Base-by-base conservation (phyloP, 92 coral and sea anemone genomes). In the Micromussa lordhowensis region DNA sequence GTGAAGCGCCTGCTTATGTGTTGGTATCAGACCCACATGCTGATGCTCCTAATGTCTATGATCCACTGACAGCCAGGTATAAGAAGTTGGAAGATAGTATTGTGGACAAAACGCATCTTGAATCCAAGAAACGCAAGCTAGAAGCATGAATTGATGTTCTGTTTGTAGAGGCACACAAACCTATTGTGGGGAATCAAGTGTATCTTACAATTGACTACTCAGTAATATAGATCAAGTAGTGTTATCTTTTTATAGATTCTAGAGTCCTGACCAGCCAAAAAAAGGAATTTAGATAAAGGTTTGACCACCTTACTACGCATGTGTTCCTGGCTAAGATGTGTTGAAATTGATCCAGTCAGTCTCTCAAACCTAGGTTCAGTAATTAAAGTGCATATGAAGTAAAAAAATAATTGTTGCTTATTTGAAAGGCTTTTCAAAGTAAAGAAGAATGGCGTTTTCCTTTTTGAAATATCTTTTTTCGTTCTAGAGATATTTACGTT, bases 41-140 rank as follows among this genome's bases (percentile, higher is more conserved):
- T n/a, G 85, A 74, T 19, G 94, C 95, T 19, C 68, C 80, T 30
- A 81, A 90, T 19, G 80, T 92, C 22, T 97, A 96, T 85, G 81
- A 88, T 26, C 72, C 88, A 5, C 74, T 97, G 85, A 92, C 95
- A 63, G 93, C 87, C 34, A 92, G 98, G 87, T 97, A 97, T 86
- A 92, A 93, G 64, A 64, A 87, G 69, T 88, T 96, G 31, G 99
- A 97, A 87, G 88, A 90, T 11, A 85, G 85, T 61, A 91, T 94
- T 71, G 90, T 81, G 64, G 78, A 57, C 31, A 32, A 19, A 15
- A n/a, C 18, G 29, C 36, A 87, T 24, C 85, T 32, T 18, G 58
- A 59, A 78, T 49, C 54, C 32, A 79, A 87, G 70, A 79, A 87
- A 72, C 53, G 40, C 16, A 84, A 59, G 70, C 18, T 74, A 26